Evolutionary conservation across 2,113 vertebrate genomes (phyloP).

Genomic region (Pluvialis apricaria): DNA sequence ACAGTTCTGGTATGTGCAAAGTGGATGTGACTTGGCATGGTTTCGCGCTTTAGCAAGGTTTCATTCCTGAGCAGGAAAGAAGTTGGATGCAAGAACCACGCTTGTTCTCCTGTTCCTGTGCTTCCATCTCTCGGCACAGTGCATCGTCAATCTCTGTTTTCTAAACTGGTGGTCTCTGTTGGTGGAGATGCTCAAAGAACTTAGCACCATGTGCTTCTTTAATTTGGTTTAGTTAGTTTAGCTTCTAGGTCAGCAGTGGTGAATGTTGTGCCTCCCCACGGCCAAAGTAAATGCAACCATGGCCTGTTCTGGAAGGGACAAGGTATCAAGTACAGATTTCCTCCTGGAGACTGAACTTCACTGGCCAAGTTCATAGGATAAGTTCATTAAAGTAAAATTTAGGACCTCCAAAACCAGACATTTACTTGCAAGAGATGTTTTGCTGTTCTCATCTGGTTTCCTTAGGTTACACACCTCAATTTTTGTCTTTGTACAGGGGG

Average conservation of each 20-base stretch:
- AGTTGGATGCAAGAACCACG: background rate
- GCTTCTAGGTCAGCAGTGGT: no score
- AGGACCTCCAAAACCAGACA: rapidly evolving
- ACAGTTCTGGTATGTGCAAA: background rate
- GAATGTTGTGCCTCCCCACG: rapidly evolving
- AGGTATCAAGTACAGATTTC: background rate
- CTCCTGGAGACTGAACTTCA: background rate
- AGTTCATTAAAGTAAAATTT: background rate
- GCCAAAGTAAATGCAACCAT: background rate
- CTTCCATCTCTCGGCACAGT: background rate
- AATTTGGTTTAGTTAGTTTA: background rate
- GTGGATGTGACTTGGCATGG: background rate
- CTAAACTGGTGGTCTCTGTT: background rate
- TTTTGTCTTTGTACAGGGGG: background rate
- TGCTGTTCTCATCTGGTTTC: background rate
- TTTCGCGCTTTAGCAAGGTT: background rate
- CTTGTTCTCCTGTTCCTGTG: background rate
- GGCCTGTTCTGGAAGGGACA: background rate
- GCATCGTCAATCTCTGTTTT: background rate
- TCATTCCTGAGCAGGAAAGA: background rate
- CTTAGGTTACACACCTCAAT: background rate
- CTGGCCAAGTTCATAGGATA: background rate
- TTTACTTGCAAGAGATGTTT: background rate
- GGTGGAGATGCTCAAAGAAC: background rate
- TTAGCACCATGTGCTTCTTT: background rate